phyloP scores from a whole-genome alignment of 2,797 vertebrate genomes.

The Lithobates sylvaticus region DNA sequence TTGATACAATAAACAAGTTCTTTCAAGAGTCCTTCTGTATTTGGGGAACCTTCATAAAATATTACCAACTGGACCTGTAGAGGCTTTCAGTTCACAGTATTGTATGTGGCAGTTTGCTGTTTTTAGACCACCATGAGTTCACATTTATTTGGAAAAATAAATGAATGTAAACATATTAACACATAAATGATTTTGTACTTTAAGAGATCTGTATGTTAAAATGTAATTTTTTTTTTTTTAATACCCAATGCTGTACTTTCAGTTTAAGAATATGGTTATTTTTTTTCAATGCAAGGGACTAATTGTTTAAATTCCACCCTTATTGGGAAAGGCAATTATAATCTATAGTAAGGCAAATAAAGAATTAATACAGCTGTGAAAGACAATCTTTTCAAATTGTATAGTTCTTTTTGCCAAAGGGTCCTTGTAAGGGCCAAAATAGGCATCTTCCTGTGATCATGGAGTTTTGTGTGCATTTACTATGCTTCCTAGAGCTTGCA shows the following conservation, averaged over 20 bases:
- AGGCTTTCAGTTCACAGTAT: too few species aligned
- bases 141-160: too few species aligned
- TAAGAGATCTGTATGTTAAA: too few species aligned
- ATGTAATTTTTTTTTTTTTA: too few species aligned
- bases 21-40: too few species aligned
- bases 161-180: too few species aligned
- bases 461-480: slow-evolving; percentile 68
- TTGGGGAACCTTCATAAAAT: too few species aligned
- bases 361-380: slow-evolving; percentile 34
- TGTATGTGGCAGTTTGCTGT: too few species aligned
- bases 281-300: not conserved
- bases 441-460: slow-evolving; percentile 53
- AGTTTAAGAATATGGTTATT: not conserved
- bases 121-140: too few species aligned
- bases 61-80: too few species aligned
- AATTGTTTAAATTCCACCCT: slow-evolving; percentile 34
- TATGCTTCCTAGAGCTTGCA: slow-evolving; percentile 73
- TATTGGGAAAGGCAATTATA: slow-evolving; percentile 53
- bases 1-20: too few species aligned
- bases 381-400: slow-evolving; percentile 50
- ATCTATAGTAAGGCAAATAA: slow-evolving; percentile 36
- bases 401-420: slow-evolving; percentile 7
- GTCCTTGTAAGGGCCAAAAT: slow-evolving; percentile 52
- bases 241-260: not conserved
- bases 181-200: too few species aligned